Evolutionary conservation across 2,113 vertebrate species (phyloP).

Genomic region (Rhizomys pruinosus): DNA sequence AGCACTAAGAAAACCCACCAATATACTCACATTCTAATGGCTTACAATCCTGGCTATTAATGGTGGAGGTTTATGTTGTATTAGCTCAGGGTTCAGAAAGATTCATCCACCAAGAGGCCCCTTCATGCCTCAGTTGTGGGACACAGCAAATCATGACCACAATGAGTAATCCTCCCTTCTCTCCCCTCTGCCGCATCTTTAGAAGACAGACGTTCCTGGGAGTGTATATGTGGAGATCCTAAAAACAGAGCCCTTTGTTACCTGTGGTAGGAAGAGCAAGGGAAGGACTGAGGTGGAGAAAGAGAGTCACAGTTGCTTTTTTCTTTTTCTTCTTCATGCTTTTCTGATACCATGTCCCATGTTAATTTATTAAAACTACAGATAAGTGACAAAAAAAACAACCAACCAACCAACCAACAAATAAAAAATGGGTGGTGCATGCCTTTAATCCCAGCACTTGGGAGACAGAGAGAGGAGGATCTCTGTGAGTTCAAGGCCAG

Average conservation of each 20-base stretch:
- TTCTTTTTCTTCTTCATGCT: neutral
- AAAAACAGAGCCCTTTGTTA: conserved; percentile 65
- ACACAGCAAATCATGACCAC: neutral
- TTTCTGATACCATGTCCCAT: neutral
- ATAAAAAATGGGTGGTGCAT: too few species aligned
- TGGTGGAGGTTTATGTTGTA: neutral
- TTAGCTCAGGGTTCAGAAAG: neutral
- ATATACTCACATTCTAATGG: neutral
- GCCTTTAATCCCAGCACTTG: too few species aligned
- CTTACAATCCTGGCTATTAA: neutral
- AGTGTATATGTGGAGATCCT: conserved; percentile 47
- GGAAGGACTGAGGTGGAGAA: conserved; percentile 12
- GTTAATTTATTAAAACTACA: neutral
- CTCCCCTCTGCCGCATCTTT: conserved; percentile 53
- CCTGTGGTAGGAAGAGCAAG: conserved; percentile 21
- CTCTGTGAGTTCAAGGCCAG: too few species aligned
- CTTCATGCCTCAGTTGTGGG: conserved; percentile 59
- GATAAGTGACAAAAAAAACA: too few species aligned
- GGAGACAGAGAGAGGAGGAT: too few species aligned
- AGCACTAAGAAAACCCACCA: neutral
- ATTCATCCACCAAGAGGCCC: neutral
- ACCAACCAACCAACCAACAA: too few species aligned
- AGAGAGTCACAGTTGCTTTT: neutral
- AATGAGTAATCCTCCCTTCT: conserved; percentile 45
- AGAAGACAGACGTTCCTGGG: conserved; percentile 68